These are phyloP conservation scores for Xylocampa areola DNA, from an alignment of 2,888 invertebrate species.

Conservation along the genomic window DNA sequence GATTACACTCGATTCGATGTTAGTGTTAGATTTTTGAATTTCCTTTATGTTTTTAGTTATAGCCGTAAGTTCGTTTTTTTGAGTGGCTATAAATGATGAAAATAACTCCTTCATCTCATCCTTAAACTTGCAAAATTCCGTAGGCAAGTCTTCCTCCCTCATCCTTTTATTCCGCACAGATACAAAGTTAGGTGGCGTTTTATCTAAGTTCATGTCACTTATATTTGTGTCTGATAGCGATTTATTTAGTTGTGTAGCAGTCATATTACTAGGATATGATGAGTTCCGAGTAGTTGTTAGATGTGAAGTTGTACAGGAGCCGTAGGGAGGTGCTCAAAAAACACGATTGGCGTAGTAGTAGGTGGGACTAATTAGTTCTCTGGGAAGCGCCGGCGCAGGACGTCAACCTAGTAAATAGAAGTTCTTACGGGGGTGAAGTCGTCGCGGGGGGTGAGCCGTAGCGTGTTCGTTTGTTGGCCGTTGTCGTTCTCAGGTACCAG, in stretches of 20 bases:
- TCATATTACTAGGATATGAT: neutral
- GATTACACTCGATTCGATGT: constrained; percentile 8
- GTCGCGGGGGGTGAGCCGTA: too few species aligned
- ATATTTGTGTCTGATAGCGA: constrained; percentile 18
- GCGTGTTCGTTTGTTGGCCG: too few species aligned
- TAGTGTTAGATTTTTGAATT: constrained; percentile 11
- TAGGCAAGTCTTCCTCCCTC: constrained; percentile 15
- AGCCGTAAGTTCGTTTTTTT: constrained; percentile 1
- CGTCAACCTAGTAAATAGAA: too few species aligned
- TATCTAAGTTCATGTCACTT: neutral
- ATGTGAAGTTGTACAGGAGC: neutral
- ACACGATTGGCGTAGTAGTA: neutral
- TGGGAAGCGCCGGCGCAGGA: too few species aligned
- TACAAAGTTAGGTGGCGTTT: constrained; percentile 7
- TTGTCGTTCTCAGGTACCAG: neutral
- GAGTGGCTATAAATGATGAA: constrained; percentile 4
- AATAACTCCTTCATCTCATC: too few species aligned
- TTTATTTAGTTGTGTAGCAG: constrained; percentile 4
- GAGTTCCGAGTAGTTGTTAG: neutral
- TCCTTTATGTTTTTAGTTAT: constrained; percentile 9
- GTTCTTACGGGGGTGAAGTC: too few species aligned
- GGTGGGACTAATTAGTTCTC: too few species aligned
- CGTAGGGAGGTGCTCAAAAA: neutral
- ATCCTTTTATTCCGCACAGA: constrained; percentile 9
- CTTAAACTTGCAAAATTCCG: constrained; percentile 15